Evolutionary conservation across 2,888 invertebrate species (phyloP).

Genomic region (Xestobium rufovillosum): DNA sequence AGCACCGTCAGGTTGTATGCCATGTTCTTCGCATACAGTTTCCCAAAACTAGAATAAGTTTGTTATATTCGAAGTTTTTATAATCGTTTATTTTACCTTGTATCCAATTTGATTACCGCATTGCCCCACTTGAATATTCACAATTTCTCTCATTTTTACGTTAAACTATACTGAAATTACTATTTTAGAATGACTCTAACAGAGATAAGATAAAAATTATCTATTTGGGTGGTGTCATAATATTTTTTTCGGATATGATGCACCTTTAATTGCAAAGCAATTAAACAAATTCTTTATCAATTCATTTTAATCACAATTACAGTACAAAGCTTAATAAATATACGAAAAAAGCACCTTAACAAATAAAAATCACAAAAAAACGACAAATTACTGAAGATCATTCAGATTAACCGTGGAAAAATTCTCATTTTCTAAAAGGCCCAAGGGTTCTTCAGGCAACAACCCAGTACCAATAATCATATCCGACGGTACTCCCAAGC

Average conservation of each 20-base stretch:
- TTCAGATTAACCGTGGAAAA: constrained; percentile 34
- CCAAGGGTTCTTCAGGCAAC: constrained; percentile 23
- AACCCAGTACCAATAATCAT: constrained; percentile 26
- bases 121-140: constrained; percentile 2
- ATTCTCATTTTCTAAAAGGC: constrained; percentile 27
- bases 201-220: too few relatives aligned
- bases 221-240: too few relatives aligned
- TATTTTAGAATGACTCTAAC: not conserved
- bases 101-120: constrained; percentile 2
- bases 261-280: too few relatives aligned
- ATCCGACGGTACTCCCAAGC: constrained; percentile 31
- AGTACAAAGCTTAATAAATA: not conserved
- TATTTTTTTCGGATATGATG: too few relatives aligned
- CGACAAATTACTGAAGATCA: constrained; percentile 26
- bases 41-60: not conserved
- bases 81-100: not conserved
- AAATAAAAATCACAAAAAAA: not conserved
- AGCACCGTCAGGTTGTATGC: not conserved
- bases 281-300: not conserved
- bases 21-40: not conserved
- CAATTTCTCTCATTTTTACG: constrained; percentile 1
- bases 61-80: not conserved
- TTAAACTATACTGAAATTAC: too few relatives aligned
- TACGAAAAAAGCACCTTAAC: not conserved
- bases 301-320: not conserved